Evolutionary conservation across 35 echinoderm and acorn worm species (phyloP), one percentile per base, ranked within the genome.

Genomic region (Stichopus chloronotus): DNA sequence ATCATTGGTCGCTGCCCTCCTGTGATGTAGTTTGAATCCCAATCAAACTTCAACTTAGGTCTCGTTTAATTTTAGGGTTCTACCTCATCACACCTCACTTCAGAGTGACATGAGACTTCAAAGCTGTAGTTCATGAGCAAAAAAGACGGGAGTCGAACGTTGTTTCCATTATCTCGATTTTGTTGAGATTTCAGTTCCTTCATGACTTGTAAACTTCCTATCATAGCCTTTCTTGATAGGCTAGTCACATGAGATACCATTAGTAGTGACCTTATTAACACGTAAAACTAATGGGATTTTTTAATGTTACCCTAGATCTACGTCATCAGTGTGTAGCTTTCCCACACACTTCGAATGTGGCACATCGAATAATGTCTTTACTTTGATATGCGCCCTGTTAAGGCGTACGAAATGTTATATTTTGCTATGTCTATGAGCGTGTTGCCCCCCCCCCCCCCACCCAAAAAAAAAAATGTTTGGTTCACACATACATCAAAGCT

Each of bases 81-180:
- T 65, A 65, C 61, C 61, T 17, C 61, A 65, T 65, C 61, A 65
- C 61, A 65, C 2, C 17, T 11, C 9, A 61, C 60, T 63, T 63
- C 6, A 6, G 60, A 63, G 6, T 17, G 2, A 63, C 30, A 63
- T 78, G 21, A 78, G 76, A 78, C 76, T 19, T 19, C 25, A 79
- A 79, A 19, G 14, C 76, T 22, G 76, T 79, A 6, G 76, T 79
- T 79, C 76, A 79, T 79, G 76, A 79, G 19, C 76, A 79, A 79
- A 79, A 7, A 71, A 23, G 30, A 21, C n/a, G 6, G 21, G 13
- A 24, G 6, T 19, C 4, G 9, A 79, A 10, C 20, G 22, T 12
- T 22, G 10, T 9, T 10, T 14, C 22, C 22, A 24, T 22, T 24
- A 9, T 4, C 10, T 21, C 9, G 10, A 22, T 8, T 24, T 24